These are phyloP conservation scores for Apoderus coryli DNA, from an alignment of 2,888 invertebrate species.

Conservation along the genomic window DNA sequence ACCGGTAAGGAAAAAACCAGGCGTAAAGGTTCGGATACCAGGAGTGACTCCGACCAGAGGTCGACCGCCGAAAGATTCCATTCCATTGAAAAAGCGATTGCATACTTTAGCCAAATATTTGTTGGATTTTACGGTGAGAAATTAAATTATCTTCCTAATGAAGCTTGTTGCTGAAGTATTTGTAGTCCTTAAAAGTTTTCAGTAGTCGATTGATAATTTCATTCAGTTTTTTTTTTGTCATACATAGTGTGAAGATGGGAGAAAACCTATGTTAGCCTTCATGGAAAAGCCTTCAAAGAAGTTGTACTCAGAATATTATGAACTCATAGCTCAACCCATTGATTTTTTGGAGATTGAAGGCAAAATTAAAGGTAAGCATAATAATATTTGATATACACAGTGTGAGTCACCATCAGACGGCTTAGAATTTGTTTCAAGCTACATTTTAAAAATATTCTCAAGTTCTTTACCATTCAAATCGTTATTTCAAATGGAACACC, in stretches of 20 bases:
- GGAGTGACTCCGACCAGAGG: constrained; percentile 23
- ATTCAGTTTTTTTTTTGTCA: constrained; percentile 8
- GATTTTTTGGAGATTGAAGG: constrained; percentile 89
- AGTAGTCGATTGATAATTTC: not conserved
- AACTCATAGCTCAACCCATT: constrained; percentile 84
- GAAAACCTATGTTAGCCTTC: constrained; percentile 81
- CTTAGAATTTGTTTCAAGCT: too few relatives aligned
- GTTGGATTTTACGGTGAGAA: constrained; percentile 49
- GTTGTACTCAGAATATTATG: constrained; percentile 89
- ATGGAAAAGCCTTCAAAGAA: constrained; percentile 95
- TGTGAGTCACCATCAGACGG: too few relatives aligned
- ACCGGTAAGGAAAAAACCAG: constrained; percentile 24
- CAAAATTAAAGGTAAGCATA: constrained; percentile 84
- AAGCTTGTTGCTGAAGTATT: too few relatives aligned
- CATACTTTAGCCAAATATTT: constrained; percentile 65
- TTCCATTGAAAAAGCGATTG: constrained; percentile 65
- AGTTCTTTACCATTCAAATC: too few relatives aligned
- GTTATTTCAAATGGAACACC: too few relatives aligned
- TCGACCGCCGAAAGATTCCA: constrained; percentile 29
- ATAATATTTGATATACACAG: too few relatives aligned
- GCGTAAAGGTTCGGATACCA: constrained; percentile 24
- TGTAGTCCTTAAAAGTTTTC: not conserved
- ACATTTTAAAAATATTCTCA: too few relatives aligned
- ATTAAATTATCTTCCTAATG: too few relatives aligned
- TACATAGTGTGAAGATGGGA: constrained; percentile 53